Evolutionary conservation across 2,888 invertebrate species (phyloP).

Genomic region (Druceiella hillmani): DNA sequence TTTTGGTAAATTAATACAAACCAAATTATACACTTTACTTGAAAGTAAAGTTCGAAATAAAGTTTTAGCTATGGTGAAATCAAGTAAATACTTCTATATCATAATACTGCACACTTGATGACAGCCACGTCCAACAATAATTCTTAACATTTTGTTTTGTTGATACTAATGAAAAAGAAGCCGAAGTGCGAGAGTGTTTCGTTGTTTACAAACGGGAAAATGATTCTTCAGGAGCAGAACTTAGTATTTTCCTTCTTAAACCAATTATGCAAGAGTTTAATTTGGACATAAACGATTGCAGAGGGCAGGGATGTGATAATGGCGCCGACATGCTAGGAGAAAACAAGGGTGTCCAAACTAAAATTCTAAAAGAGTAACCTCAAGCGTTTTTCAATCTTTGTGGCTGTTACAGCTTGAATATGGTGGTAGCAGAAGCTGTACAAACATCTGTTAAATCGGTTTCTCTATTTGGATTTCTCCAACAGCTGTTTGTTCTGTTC

Average conservation of each 20-base stretch:
- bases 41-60: too few species aligned
- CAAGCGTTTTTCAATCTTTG: constrained; percentile 17
- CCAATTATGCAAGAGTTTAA: constrained; percentile 14
- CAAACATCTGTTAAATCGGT: too few species aligned
- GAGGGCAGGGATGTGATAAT: constrained; percentile 22
- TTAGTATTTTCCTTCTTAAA: constrained; percentile 12
- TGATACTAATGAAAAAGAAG: constrained; percentile 13
- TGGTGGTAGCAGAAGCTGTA: constrained; percentile 10
- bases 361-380: constrained; percentile 18
- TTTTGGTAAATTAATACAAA: too few species aligned
- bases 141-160: constrained; percentile 12
- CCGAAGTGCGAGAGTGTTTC: constrained; percentile 13
- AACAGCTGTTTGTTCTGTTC: too few species aligned
- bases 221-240: constrained; percentile 13
- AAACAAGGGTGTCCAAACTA: constrained; percentile 16
- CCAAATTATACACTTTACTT: too few species aligned
- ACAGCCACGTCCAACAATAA: constrained; percentile 17
- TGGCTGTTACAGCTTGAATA: constrained; percentile 13
- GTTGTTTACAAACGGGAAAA: constrained; percentile 13
- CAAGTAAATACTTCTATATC: constrained; percentile 19
- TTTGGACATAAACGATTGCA: constrained; percentile 17
- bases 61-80: constrained; percentile 14
- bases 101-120: constrained; percentile 18
- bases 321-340: constrained; percentile 21
- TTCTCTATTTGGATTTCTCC: too few species aligned